Conservation (phyloP, 2,797 vertebrate genomes). For the Sus cebifrons region DNA sequence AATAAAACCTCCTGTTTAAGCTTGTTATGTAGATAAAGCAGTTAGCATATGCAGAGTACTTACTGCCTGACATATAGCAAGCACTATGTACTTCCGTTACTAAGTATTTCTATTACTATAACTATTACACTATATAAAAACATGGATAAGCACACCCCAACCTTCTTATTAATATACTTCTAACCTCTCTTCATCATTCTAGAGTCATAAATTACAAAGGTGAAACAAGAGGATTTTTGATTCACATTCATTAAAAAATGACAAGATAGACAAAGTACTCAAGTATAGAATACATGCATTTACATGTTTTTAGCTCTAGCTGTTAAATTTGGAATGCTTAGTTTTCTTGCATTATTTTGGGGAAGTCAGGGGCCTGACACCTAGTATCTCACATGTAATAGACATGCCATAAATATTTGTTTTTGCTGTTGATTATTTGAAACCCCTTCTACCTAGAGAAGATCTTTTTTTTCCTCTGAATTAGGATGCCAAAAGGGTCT, state of each 20-base stretch:
- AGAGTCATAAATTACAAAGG: not conserved
- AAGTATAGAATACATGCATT: not conserved
- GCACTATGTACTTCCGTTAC: not conserved
- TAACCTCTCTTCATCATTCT: not conserved
- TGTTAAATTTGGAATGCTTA: conserved; percentile 45
- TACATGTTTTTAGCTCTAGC: not conserved
- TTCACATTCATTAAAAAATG: conserved; percentile 9
- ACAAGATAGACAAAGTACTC: not conserved
- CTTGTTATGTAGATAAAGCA: not conserved
- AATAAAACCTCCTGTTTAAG: not conserved
- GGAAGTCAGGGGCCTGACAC: not conserved
- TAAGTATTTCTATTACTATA: not conserved
- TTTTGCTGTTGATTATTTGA: conserved; percentile 60
- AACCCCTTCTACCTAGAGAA: conserved; percentile 44
- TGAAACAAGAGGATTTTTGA: conserved; percentile 28
- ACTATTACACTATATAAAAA: not conserved
- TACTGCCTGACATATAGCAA: not conserved
- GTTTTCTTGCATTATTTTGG: conserved; percentile 43
- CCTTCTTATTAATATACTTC: not conserved
- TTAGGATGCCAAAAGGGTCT: conserved; percentile 36
- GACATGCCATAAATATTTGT: conserved; percentile 18
- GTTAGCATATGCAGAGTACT: not conserved
- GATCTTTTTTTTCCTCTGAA: conserved; percentile 57
- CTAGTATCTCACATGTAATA: not conserved
- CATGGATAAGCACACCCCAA: not conserved